Evolutionary conservation across 2,888 invertebrate species (phyloP).

Genomic region (Tetramorium bicarinatum): DNA sequence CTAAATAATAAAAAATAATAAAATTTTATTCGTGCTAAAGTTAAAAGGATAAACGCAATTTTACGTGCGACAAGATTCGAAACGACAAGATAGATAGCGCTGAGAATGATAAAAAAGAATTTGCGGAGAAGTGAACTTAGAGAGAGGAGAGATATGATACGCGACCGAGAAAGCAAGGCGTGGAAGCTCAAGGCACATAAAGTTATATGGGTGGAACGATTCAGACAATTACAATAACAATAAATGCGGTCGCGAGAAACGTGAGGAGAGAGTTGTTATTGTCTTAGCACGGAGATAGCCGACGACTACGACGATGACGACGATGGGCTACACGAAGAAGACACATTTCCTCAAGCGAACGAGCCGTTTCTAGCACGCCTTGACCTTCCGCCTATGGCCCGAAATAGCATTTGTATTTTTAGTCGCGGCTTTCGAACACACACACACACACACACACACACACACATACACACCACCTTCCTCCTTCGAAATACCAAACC

Average conservation of each 20-base stretch:
- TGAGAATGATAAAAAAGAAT: neutral
- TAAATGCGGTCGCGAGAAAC: constrained; percentile 11
- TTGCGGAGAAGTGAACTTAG: neutral
- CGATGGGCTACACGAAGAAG: constrained; percentile 47
- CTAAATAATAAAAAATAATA: too few relatives aligned
- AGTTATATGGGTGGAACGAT: constrained; percentile 18
- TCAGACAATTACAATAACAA: constrained; percentile 33
- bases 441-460: constrained; percentile 40
- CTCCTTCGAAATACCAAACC: constrained; percentile 55
- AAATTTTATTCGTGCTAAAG: neutral
- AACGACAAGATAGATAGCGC: neutral
- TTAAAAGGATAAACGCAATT: neutral
- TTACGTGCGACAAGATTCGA: too few relatives aligned
- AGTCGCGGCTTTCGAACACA: constrained; percentile 71
- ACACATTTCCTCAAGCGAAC: constrained; percentile 68
- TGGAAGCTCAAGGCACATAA: neutral
- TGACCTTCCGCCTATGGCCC: constrained; percentile 80
- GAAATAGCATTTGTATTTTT: constrained; percentile 81
- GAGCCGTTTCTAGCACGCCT: constrained; percentile 77
- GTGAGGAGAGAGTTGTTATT: neutral
- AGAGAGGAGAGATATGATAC: neutral
- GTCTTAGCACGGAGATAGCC: neutral
- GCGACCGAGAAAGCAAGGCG: neutral
- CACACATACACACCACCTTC: constrained; percentile 57
- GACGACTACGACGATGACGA: constrained; percentile 12